These are phyloP conservation scores for Phrynocephalus guinanensis DNA, from an alignment of 2,797 vertebrate species.

Conservation along the genomic window DNA sequence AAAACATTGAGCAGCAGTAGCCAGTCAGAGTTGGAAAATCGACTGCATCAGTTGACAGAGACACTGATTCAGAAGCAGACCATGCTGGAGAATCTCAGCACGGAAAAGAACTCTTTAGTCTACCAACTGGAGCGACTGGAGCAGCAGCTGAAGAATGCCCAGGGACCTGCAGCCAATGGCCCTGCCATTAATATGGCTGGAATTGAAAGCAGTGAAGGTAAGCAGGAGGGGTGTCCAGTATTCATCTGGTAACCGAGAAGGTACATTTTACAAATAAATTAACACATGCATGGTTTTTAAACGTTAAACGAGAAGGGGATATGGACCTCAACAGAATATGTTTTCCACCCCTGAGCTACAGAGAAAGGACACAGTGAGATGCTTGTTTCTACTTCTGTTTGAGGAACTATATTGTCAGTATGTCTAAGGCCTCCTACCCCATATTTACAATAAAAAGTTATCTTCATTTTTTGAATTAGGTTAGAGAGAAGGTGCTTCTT, in stretches of 20 bases:
- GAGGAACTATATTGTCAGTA: too few species aligned
- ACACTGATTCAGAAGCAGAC: slow-evolving; percentile 99
- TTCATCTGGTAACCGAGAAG: not conserved
- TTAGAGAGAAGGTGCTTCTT: too few species aligned
- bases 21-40: slow-evolving; percentile 92
- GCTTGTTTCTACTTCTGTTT: too few species aligned
- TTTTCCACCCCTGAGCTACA: too few species aligned
- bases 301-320: too few species aligned
- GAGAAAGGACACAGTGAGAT: too few species aligned
- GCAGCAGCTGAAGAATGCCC: slow-evolving; percentile 87
- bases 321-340: too few species aligned
- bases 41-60: slow-evolving; percentile 96
- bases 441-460: too few species aligned
- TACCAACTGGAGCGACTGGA: slow-evolving; percentile 96
- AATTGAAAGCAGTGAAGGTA: slow-evolving; percentile 87
- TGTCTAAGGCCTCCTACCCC: too few species aligned
- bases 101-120: slow-evolving; percentile 94
- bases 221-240: slow-evolving; percentile 1
- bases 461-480: too few species aligned
- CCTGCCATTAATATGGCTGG: slow-evolving; percentile 89
- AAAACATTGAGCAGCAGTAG: slow-evolving; percentile 93
- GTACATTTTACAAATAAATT: not conserved
- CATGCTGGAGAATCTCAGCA: slow-evolving; percentile 95
- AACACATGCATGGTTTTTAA: not conserved
- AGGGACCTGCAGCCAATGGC: slow-evolving; percentile 82